Evolutionary conservation across 2,797 vertebrate species (phyloP).

Genomic region (Phalloptychus januarius): DNA sequence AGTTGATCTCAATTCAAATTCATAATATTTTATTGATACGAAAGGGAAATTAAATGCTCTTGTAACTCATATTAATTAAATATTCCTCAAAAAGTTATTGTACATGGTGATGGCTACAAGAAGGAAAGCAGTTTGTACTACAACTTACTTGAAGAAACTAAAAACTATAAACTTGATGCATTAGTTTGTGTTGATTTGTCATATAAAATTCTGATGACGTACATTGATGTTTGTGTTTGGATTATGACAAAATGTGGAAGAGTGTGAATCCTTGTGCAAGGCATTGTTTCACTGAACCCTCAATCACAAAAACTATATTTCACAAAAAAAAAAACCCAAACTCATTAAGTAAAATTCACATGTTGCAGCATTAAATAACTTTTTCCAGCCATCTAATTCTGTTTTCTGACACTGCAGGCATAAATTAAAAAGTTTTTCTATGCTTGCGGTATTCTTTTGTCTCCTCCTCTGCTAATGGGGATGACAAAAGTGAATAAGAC

Average conservation of each 20-base stretch:
- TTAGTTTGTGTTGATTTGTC: background rate
- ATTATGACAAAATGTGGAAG: background rate
- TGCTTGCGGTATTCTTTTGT: background rate
- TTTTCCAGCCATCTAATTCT: background rate
- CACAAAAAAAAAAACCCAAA: background rate
- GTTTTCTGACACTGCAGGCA: background rate
- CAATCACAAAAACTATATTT: background rate
- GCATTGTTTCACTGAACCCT: no score
- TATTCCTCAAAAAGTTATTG: no score
- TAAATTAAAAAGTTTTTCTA: slow-evolving; percentile 4
- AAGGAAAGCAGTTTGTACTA: no score
- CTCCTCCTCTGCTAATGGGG: slow-evolving; percentile 16
- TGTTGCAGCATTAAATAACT: slow-evolving; percentile 5
- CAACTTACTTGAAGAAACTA: no score
- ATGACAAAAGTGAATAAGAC: slow-evolving; percentile 22
- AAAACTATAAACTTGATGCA: background rate
- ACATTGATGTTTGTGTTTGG: background rate
- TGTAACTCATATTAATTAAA: no score
- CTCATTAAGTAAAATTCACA: background rate
- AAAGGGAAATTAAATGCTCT: no score
- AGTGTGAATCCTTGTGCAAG: background rate
- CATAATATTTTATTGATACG: no score
- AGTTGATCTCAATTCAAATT: background rate
- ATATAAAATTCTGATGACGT: background rate
- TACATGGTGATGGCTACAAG: no score